Base-by-base conservation (phyloP, 2,797 vertebrate genomes). In the Pogonophryne albipinna region DNA sequence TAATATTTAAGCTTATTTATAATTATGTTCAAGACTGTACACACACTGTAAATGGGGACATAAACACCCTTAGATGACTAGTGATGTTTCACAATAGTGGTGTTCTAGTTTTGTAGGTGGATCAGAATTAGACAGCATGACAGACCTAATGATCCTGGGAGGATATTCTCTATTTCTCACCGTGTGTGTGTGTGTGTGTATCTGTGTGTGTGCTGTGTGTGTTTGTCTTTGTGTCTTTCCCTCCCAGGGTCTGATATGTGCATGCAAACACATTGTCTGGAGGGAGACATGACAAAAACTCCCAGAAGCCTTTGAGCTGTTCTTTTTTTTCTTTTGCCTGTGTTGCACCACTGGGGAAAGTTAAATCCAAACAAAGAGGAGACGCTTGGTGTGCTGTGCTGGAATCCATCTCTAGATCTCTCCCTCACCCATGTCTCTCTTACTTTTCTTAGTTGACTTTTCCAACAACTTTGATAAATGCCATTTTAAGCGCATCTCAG, bases 231-330 rank as follows among this genome's bases (percentile, higher is more conserved):
- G 91, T 94, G 85, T 88, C 79, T 67, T 74, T 86, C 90, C 93
- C 92, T 94, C 92, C 75, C 88, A 90, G 92, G 94, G 91, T 95
- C 89, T 95, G 93, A 94, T 94, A 94, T 93, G 91, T 92, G 89
- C 91, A 92, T 93, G 92, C 94, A 94, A 95, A 95, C 93, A 95
- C 88, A 82, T 83, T 87, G 93, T 94, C 95, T 94, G 82, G 91
- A 91, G 94, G 94, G 95, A 95, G 91, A 94, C 90, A 90, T 95
- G 95, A 95, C 94, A 94, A 93, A 94, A 94, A 93, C 91, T 95
- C 94, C 91, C 94, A 90, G 92, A 94, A 94, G 94, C 93, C 94
- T 95, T 94, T 94, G 93, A 94, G 93, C 89, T 89, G 59, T 79
- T 89, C 83, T 85, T 83, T 91, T 91, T 90, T 74, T 83, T 76